Conservation (phyloP, 2,888 invertebrate genomes). For the Tinea pellionella region DNA sequence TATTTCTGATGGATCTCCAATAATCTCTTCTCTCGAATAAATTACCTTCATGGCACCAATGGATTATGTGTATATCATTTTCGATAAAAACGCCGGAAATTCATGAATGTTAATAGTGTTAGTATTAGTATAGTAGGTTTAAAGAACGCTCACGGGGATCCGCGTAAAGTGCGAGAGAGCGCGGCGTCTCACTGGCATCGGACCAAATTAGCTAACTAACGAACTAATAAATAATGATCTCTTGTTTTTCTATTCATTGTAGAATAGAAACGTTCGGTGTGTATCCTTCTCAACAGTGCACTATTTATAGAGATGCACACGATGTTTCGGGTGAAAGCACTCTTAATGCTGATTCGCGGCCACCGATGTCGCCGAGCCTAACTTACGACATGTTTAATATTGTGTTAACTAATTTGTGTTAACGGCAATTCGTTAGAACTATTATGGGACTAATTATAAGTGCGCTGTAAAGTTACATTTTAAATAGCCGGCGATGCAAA, state of each 20-base stretch:
- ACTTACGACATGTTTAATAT: slow-evolving; percentile 47
- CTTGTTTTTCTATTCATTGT: slow-evolving; percentile 66
- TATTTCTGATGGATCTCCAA: slow-evolving; percentile 63
- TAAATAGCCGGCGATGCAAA: background rate
- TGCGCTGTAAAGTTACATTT: background rate
- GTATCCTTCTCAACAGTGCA: slow-evolving; percentile 45
- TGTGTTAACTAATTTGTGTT: slow-evolving; percentile 51
- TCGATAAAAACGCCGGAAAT: background rate
- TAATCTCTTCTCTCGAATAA: slow-evolving; percentile 26
- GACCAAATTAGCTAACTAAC: slow-evolving; percentile 69
- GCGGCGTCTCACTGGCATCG: slow-evolving; percentile 50
- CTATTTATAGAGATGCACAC: slow-evolving; percentile 62
- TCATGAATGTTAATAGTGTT: background rate
- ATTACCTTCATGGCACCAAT: background rate
- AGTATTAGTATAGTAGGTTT: slow-evolving; percentile 14
- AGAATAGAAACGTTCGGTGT: slow-evolving; percentile 61
- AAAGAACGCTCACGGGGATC: slow-evolving; percentile 56
- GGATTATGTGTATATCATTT: background rate
- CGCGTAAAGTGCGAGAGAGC: slow-evolving; percentile 51
- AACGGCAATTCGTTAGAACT: slow-evolving; percentile 59
- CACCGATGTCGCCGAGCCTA: slow-evolving; percentile 39
- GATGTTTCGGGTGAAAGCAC: slow-evolving; percentile 66
- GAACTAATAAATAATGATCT: slow-evolving; percentile 69
- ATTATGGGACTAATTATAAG: slow-evolving; percentile 17
- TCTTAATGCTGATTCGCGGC: slow-evolving; percentile 59